Conservation (phyloP, 1,140 invertebrate genomes). For the Scaptomyza hsui region DNA sequence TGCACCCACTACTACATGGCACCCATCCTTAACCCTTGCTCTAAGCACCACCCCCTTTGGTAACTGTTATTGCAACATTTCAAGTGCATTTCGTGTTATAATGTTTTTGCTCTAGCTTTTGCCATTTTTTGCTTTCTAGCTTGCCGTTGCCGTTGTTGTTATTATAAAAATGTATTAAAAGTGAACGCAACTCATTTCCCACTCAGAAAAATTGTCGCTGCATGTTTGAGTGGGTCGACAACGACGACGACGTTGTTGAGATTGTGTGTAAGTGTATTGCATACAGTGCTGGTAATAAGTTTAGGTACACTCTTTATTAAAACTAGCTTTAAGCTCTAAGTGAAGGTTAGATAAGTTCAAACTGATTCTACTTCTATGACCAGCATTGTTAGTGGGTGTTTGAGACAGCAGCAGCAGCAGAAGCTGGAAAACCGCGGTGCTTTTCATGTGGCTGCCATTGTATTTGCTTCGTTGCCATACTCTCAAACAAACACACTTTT, state of each 20-base stretch:
- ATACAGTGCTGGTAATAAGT: not conserved
- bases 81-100: constrained; percentile 72
- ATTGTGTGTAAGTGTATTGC: not conserved
- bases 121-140: constrained; percentile 18
- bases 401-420: not conserved
- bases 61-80: constrained; percentile 49
- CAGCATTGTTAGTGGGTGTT: not conserved
- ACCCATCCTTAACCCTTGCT: not conserved
- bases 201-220: constrained; percentile 74
- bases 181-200: constrained; percentile 68
- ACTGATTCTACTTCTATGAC: too few species aligned
- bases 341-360: too few species aligned
- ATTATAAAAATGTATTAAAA: constrained; percentile 54
- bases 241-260: constrained; percentile 11
- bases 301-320: not conserved
- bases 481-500: not conserved
- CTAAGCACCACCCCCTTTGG: not conserved
- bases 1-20: constrained; percentile 7
- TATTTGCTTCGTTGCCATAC: constrained; percentile 21
- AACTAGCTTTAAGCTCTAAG: not conserved
- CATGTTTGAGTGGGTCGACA: constrained; percentile 55
- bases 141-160: constrained; percentile 46
- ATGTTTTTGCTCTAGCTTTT: constrained; percentile 48
- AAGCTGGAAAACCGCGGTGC: not conserved
- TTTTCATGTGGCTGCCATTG: constrained; percentile 31